phyloP scores from a whole-genome alignment of 1,140 invertebrate species.

The Drosophila seguyi region DNA sequence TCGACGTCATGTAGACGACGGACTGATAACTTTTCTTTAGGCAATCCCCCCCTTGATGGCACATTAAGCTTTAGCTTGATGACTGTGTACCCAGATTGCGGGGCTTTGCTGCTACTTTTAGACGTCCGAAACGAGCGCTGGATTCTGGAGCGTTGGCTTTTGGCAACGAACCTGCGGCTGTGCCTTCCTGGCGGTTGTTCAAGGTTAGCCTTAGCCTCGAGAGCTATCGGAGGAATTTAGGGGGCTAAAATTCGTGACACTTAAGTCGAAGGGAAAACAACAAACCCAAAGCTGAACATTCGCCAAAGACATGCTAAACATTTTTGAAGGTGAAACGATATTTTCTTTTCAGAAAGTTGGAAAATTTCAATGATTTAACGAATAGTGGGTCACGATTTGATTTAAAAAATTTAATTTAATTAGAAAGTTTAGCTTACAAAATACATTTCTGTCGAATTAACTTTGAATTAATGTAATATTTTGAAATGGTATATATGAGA shows the following conservation, averaged over 20 bases:
- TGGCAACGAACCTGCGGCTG: conserved; percentile 2
- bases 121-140: conserved; percentile 10
- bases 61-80: conserved; percentile 71
- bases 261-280: conserved; percentile 12
- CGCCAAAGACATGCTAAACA: background rate
- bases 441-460: too few relatives aligned
- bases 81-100: conserved; percentile 72
- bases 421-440: too few relatives aligned
- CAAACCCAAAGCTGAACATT: background rate
- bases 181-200: conserved; percentile 42
- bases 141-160: conserved; percentile 25
- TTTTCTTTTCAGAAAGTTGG: background rate
- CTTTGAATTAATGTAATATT: too few relatives aligned
- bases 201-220: conserved; percentile 24
- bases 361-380: too few relatives aligned
- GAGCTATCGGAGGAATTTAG: conserved; percentile 24
- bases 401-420: too few relatives aligned
- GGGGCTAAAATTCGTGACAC: conserved; percentile 13
- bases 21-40: conserved; percentile 79
- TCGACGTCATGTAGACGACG: conserved; percentile 67
- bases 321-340: background rate
- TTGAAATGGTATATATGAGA: too few relatives aligned
- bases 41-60: conserved; percentile 81
- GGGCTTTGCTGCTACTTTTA: conserved; percentile 31
- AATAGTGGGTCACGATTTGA: too few relatives aligned